Evolutionary conservation across 2,113 vertebrate genomes (phyloP).

Genomic region (Cygnus atratus): DNA sequence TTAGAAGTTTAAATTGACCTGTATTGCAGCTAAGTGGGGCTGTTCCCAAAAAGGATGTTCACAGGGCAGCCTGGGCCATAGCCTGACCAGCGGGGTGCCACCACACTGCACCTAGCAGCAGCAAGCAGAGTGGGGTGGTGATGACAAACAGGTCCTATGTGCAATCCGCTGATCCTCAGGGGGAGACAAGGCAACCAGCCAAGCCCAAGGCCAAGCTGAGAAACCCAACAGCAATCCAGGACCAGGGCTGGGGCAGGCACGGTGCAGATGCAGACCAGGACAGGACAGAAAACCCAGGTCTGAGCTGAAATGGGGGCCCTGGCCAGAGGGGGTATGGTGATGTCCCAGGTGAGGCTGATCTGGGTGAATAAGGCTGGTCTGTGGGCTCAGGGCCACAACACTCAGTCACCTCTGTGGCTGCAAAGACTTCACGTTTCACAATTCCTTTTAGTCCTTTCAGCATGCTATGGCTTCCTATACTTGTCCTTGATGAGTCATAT

Average conservation of each 20-base stretch:
- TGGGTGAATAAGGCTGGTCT: background rate
- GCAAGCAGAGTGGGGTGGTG: accelerated
- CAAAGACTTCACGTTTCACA: background rate
- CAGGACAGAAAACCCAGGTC: background rate
- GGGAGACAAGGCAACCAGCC: background rate
- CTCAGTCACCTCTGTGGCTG: background rate
- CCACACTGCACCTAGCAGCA: accelerated
- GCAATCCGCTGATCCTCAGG: background rate
- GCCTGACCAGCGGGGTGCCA: background rate
- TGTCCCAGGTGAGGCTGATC: background rate
- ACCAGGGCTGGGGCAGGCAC: accelerated
- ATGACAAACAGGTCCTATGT: background rate
- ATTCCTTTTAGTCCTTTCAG: background rate
- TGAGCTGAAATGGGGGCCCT: background rate
- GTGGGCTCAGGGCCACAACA: background rate
- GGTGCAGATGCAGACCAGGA: background rate
- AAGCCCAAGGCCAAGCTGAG: background rate
- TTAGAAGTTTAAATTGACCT: background rate
- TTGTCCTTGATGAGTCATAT: background rate
- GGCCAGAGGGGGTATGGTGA: no score
- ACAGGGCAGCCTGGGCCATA: accelerated
- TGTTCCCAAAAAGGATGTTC: background rate
- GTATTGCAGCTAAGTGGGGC: accelerated
- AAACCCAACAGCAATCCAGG: accelerated
- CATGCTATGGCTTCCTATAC: background rate